Evolutionary conservation across 2,888 invertebrate species (phyloP).

Genomic region (Leptodirus hochenwartii): DNA sequence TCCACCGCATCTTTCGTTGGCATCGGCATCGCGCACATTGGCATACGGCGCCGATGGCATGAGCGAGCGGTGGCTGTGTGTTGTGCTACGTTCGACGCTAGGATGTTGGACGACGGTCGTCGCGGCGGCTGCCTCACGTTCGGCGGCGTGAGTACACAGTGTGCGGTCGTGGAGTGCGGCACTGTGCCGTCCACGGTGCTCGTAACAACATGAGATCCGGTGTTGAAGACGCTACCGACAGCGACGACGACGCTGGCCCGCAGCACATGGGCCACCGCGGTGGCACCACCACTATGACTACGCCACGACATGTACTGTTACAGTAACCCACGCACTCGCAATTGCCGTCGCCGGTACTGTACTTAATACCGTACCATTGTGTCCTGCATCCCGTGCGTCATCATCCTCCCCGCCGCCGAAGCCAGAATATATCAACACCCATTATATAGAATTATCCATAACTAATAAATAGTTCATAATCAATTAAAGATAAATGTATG

Average conservation of each 20-base stretch:
- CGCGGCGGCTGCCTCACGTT: constrained; percentile 11
- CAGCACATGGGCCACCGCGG: constrained; percentile 17
- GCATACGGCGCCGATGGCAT: no score
- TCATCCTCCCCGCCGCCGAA: constrained; percentile 10
- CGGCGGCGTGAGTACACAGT: constrained; percentile 20
- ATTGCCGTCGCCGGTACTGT: no score
- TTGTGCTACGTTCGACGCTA: no score
- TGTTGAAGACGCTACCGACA: constrained; percentile 19
- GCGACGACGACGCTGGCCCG: constrained; percentile 20
- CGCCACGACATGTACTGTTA: no score
- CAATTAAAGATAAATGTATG: no score
- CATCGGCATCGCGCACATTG: no score
- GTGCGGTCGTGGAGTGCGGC: constrained; percentile 27
- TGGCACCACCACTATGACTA: no score
- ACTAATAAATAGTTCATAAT: no score
- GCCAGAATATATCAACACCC: constrained; percentile 1
- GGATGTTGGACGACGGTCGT: constrained; percentile 14
- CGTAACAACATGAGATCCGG: constrained; percentile 16
- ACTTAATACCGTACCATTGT: no score
- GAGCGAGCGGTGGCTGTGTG: no score
- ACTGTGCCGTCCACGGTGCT: constrained; percentile 23
- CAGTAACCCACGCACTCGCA: no score
- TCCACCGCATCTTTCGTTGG: no score
- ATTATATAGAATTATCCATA: constrained; percentile 5
- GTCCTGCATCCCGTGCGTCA: constrained; percentile 18